phyloP scores from a whole-genome alignment of 2,888 invertebrate species.

The Sesia bembeciformis region DNA sequence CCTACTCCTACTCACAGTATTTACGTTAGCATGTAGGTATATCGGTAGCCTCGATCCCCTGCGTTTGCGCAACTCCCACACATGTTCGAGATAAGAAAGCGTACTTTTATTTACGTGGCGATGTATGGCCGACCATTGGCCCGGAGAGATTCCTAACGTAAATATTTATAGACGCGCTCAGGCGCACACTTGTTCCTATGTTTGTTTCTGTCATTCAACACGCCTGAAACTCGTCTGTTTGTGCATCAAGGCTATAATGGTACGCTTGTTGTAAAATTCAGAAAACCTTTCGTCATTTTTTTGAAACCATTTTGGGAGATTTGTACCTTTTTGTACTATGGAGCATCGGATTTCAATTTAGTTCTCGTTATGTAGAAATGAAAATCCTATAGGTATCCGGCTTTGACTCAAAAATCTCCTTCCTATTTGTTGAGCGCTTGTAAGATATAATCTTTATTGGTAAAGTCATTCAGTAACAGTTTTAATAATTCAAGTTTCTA shows the following conservation, averaged over 20 bases:
- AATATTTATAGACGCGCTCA: slow-evolving; percentile 66
- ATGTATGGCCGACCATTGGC: slow-evolving; percentile 62
- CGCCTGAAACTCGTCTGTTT: slow-evolving; percentile 12
- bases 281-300: too few species aligned
- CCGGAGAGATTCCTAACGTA: slow-evolving; percentile 68
- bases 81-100: slow-evolving; percentile 67
- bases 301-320: too few species aligned
- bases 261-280: background rate
- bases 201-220: slow-evolving; percentile 71
- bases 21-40: background rate
- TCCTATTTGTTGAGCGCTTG: too few species aligned
- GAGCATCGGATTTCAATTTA: too few species aligned
- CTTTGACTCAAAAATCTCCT: too few species aligned
- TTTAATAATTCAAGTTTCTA: too few species aligned
- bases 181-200: slow-evolving; percentile 62
- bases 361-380: too few species aligned
- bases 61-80: slow-evolving; percentile 59
- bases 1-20: background rate
- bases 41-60: slow-evolving; percentile 20
- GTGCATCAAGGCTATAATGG: slow-evolving; percentile 2
- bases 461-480: too few species aligned
- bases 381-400: too few species aligned
- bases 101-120: slow-evolving; percentile 59
- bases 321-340: too few species aligned
- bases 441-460: too few species aligned